These are phyloP conservation scores for Brachionus sp. DNA, from an alignment of 1,140 invertebrate genomes.

Conservation along the genomic window DNA sequence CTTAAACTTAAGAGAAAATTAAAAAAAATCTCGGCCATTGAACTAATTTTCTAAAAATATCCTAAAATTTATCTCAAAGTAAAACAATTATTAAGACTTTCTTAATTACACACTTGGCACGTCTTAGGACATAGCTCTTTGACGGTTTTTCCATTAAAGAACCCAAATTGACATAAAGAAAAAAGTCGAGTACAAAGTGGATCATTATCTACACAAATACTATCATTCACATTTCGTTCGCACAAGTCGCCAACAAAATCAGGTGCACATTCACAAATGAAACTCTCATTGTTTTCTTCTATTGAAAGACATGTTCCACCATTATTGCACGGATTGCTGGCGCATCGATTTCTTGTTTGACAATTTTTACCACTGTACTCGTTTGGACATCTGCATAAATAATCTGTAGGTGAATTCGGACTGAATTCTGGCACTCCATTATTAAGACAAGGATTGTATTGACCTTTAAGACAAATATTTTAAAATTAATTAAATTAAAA, in stretches of 20 bases:
- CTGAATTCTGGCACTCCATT: not conserved
- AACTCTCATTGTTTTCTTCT: conserved; percentile 27
- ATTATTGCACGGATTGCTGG: not conserved
- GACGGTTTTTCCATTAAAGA: not conserved
- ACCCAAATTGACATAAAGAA: not conserved
- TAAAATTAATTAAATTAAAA: not conserved
- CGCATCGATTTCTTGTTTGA: not conserved
- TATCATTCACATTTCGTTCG: not conserved
- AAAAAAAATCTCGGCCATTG: not conserved
- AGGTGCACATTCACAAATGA: not conserved
- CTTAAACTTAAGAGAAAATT: not conserved
- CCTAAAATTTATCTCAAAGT: not conserved
- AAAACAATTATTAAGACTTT: not conserved
- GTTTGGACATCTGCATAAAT: not conserved
- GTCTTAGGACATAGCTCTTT: conserved; percentile 22
- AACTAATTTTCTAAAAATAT: conserved; percentile 15
- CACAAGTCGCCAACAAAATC: conserved; percentile 16
- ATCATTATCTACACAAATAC: not conserved
- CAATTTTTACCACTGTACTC: not conserved
- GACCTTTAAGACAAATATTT: not conserved
- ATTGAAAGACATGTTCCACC: not conserved
- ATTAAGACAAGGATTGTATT: conserved; percentile 24
- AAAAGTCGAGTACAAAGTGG: not conserved
- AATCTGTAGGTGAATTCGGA: not conserved
- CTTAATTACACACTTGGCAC: not conserved